Conservation (phyloP, 2,113 vertebrate genomes). For the Herpetotheres cachinnans region DNA sequence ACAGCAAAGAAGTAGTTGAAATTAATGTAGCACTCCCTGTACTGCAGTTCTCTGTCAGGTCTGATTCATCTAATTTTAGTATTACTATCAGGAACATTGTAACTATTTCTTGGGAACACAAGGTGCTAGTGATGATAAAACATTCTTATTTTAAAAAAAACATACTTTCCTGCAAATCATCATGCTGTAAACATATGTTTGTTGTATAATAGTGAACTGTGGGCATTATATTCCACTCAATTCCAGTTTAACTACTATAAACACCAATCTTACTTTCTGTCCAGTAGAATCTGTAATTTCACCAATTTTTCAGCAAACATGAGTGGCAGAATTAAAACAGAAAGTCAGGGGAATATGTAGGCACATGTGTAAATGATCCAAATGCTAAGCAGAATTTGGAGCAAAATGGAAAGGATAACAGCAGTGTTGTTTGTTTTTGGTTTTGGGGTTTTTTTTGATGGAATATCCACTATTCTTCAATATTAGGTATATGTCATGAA, state of each 20-base stretch:
- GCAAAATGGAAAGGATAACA: background rate
- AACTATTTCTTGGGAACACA: background rate
- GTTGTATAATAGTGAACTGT: background rate
- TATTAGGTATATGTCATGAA: background rate
- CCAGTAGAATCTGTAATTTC: background rate
- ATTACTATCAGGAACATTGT: background rate
- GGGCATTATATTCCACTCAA: background rate
- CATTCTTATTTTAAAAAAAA: background rate
- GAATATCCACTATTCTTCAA: background rate
- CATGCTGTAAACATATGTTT: background rate
- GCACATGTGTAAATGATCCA: background rate
- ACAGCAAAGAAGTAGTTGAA: slow-evolving; percentile 8
- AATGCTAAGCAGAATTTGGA: background rate
- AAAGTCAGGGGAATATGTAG: background rate
- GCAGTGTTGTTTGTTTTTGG: background rate
- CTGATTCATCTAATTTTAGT: slow-evolving; percentile 26
- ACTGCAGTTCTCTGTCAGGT: background rate
- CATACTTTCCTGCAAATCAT: background rate
- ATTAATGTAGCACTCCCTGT: background rate
- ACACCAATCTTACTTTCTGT: background rate
- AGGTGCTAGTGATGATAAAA: background rate
- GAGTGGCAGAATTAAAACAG: background rate
- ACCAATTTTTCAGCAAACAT: background rate
- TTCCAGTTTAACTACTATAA: background rate
- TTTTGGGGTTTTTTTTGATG: background rate